These are phyloP conservation scores for Syngnathus rostellatus DNA, from an alignment of 2,797 vertebrate species.

Conservation along the genomic window DNA sequence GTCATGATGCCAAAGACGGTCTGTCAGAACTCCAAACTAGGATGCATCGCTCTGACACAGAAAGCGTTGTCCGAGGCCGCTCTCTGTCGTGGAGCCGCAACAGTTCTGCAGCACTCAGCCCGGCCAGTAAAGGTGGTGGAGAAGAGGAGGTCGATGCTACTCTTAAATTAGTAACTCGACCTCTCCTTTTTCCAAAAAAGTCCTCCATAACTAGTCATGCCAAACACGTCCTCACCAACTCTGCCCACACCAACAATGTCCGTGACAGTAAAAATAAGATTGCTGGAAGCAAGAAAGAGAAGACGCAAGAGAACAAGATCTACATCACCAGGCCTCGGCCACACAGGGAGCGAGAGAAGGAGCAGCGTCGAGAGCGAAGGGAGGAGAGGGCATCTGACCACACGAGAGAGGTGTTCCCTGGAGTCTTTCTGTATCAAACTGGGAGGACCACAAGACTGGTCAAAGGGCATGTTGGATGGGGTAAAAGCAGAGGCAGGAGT, in stretches of 20 bases:
- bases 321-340: constrained; percentile 82
- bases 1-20: constrained; percentile 23
- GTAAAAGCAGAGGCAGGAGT: constrained; percentile 39
- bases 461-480: constrained; percentile 45
- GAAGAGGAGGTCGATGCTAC: constrained; percentile 38
- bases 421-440: constrained; percentile 79
- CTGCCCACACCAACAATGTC: constrained; percentile 43
- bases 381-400: constrained; percentile 56
- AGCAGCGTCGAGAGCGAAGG: constrained; percentile 58
- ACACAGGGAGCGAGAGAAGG: constrained; percentile 57
- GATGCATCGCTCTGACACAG: constrained; percentile 14
- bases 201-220: constrained; percentile 68
- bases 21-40: constrained; percentile 12
- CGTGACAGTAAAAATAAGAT: constrained; percentile 25
- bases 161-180: constrained; percentile 48
- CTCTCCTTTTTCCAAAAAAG: constrained; percentile 67
- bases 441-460: constrained; percentile 71
- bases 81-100: constrained; percentile 72
- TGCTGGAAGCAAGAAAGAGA: constrained; percentile 52
- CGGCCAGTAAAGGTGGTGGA: constrained; percentile 23
- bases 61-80: constrained; percentile 50
- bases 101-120: constrained; percentile 39
- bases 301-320: constrained; percentile 76
- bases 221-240: constrained; percentile 68
- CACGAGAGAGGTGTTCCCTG: constrained; percentile 75